A percentile compares a stretch with the other conserved stretches of the same genome.
Evolutionary conservation across 2,888 invertebrate genomes (phyloP).

Genomic region (Chloromyia formosa): DNA sequence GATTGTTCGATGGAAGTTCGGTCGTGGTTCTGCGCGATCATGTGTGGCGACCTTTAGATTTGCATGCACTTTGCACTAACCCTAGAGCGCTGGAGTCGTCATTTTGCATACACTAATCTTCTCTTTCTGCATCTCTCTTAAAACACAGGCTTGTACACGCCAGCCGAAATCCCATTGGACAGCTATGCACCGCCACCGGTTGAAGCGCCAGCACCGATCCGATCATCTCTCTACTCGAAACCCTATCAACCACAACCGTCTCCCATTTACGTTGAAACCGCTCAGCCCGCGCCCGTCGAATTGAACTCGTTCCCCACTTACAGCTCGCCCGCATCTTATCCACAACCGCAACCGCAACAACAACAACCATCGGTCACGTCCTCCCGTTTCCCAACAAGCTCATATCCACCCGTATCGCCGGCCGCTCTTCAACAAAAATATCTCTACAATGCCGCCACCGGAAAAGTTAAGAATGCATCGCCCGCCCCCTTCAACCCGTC

Average conservation of each 20-base stretch:
- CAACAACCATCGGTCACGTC: not conserved
- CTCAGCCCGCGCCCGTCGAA: slow-evolving; percentile 51
- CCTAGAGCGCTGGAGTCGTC: too few species aligned
- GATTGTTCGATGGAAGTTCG: too few species aligned
- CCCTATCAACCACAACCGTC: slow-evolving; percentile 48
- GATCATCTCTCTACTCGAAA: slow-evolving; percentile 59
- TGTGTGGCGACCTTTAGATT: too few species aligned
- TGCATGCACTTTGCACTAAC: too few species aligned
- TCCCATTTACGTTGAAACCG: slow-evolving; percentile 51
- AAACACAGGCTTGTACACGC: slow-evolving; percentile 61
- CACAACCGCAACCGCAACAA: slow-evolving; percentile 25
- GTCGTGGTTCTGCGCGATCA: too few species aligned
- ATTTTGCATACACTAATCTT: slow-evolving; percentile 4
- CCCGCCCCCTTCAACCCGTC: slow-evolving; percentile 58
- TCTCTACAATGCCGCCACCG: slow-evolving; percentile 17
- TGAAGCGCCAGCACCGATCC: slow-evolving; percentile 62
- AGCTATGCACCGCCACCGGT: slow-evolving; percentile 60
- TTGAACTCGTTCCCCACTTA: not conserved
- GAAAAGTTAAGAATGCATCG: slow-evolving; percentile 31
- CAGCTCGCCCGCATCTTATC: slow-evolving; percentile 19
- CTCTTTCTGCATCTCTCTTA: slow-evolving; percentile 3
- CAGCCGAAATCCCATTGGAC: slow-evolving; percentile 61
- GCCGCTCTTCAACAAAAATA: slow-evolving; percentile 17
- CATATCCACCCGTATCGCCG: slow-evolving; percentile 3
- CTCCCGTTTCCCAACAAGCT: slow-evolving; percentile 15